These are phyloP conservation scores for Labrus mixtus DNA, from an alignment of 2,113 vertebrate genomes.

Conservation along the genomic window DNA sequence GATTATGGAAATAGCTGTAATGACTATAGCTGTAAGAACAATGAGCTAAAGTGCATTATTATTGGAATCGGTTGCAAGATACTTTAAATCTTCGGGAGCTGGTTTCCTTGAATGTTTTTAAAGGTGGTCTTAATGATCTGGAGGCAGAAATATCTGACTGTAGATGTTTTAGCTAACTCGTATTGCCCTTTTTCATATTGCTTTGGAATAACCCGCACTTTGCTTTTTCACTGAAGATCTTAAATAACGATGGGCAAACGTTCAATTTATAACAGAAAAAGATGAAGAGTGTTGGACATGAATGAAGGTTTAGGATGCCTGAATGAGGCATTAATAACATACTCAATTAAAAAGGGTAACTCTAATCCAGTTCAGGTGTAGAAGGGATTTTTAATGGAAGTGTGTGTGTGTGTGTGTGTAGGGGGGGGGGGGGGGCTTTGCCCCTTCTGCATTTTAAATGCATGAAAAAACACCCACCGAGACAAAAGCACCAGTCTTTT, in stretches of 20 bases:
- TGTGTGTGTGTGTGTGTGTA: too few species aligned
- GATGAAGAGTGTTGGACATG: conserved; percentile 24
- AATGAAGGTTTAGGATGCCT: conserved; percentile 9
- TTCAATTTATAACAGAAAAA: conserved; percentile 47
- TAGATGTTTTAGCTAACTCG: too few species aligned
- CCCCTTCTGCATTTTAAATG: conserved; percentile 2
- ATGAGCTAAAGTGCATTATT: conserved; percentile 77
- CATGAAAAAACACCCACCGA: conserved; percentile 35
- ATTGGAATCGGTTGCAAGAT: too few species aligned
- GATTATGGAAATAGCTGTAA: conserved; percentile 75
- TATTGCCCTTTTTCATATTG: too few species aligned
- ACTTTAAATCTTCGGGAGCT: too few species aligned
- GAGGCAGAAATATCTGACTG: too few species aligned
- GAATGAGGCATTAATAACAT: conserved; percentile 23
- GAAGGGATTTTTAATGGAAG: conserved; percentile 18
- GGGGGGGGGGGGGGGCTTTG: neutral
- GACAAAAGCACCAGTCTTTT: conserved; percentile 38
- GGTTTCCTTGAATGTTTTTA: too few species aligned
- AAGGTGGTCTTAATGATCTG: too few species aligned
- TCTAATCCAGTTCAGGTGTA: conserved; percentile 30
- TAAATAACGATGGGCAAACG: conserved; percentile 43
- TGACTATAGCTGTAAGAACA: conserved; percentile 75
- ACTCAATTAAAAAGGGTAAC: conserved; percentile 29
- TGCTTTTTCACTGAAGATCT: conserved; percentile 51
- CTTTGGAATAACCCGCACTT: conserved; percentile 45